A percentile compares a stretch with the other conserved stretches of the same genome.
Evolutionary conservation across 2,888 invertebrate genomes (phyloP).

Genomic region (Halocaridina rubra): DNA sequence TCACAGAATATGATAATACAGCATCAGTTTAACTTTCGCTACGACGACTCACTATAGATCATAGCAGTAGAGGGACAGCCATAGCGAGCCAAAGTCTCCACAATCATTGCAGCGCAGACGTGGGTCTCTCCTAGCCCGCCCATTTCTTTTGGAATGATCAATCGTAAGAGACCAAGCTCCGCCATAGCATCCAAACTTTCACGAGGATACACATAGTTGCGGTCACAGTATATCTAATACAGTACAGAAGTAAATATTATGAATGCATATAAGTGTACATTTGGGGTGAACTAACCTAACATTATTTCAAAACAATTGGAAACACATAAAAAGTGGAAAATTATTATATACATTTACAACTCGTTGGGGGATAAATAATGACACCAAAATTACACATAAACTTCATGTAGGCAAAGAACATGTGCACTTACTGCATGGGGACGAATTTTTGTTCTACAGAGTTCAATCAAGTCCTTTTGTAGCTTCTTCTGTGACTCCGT

Average conservation of each 20-base stretch:
- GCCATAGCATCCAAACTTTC: constrained; percentile 56
- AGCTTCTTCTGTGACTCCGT: constrained; percentile 47
- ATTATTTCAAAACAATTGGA: no score
- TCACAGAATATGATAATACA: no score
- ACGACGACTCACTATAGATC: constrained; percentile 52
- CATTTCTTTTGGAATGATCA: constrained; percentile 48
- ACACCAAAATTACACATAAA: no score
- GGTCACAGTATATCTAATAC: constrained; percentile 56
- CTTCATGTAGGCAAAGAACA: no score
- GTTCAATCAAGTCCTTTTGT: constrained; percentile 13
- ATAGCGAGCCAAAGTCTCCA: constrained; percentile 60
- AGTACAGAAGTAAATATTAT: no score
- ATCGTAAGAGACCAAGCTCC: constrained; percentile 50
- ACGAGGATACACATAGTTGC: constrained; percentile 48
- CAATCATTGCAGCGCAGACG: constrained; percentile 48
- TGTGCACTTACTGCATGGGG: constrained; percentile 43
- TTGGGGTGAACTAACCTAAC: no score
- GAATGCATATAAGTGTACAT: no score
- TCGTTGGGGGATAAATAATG: no score
- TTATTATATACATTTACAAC: no score
- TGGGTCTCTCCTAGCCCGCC: constrained; percentile 57
- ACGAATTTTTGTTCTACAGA: constrained; percentile 42
- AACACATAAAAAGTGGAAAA: no score
- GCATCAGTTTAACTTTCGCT: no score
- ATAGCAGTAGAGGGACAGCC: constrained; percentile 62